These are phyloP conservation scores for Caerostris darwini DNA, from an alignment of 1,140 invertebrate species.

Conservation along the genomic window DNA sequence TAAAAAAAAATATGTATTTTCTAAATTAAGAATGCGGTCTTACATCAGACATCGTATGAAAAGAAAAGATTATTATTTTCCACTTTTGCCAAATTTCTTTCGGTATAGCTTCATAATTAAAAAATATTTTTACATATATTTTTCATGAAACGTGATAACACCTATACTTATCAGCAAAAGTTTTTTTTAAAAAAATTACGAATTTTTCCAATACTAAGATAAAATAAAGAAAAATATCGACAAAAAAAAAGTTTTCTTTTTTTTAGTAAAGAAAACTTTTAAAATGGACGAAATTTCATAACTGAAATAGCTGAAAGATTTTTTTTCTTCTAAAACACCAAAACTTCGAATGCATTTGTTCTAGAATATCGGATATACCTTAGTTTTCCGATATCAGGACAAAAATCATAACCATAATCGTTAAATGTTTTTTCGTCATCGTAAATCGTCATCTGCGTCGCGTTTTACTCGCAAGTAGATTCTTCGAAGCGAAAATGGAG, in stretches of 20 bases:
- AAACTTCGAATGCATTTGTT: not conserved
- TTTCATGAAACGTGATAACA: too few relatives aligned
- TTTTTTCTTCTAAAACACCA: not conserved
- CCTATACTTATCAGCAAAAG: too few relatives aligned
- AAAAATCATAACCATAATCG: not conserved
- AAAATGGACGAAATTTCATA: not conserved
- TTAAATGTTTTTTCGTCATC: not conserved
- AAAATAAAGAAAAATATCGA: not conserved
- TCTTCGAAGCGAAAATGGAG: too few relatives aligned
- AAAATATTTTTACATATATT: too few relatives aligned
- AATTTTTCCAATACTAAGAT: not conserved
- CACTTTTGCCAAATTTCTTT: too few relatives aligned
- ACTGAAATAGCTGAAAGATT: not conserved
- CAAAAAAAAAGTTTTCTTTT: not conserved
- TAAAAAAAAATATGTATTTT: too few relatives aligned
- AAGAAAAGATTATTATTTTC: too few relatives aligned
- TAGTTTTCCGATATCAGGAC: not conserved
- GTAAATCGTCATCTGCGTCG: not conserved
- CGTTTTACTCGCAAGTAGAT: not conserved
- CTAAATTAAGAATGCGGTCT: too few relatives aligned
- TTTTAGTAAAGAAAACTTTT: not conserved
- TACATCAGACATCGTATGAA: too few relatives aligned
- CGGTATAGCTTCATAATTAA: too few relatives aligned
- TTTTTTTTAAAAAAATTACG: not conserved
- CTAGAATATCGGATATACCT: not conserved